Evolutionary conservation across 2,113 vertebrate genomes (phyloP).

Genomic region (Microtus montanus): DNA sequence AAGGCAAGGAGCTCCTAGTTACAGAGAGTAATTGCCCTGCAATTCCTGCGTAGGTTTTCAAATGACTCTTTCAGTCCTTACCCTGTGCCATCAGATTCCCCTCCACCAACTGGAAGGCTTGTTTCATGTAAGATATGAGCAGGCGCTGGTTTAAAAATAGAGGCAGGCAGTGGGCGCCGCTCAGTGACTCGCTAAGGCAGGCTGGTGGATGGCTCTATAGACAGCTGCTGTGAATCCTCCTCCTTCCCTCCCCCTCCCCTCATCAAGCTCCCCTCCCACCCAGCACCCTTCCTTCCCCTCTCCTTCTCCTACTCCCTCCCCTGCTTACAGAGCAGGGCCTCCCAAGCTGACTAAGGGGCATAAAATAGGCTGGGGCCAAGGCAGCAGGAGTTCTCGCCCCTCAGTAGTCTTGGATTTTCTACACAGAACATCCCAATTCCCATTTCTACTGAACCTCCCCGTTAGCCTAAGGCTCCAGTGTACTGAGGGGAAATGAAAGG

Average conservation of each 20-base stretch:
- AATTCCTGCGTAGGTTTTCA: conserved; percentile 47
- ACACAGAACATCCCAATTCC: not conserved
- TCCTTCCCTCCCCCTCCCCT: no score
- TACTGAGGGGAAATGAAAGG: not conserved
- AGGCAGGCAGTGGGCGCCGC: conserved; percentile 74
- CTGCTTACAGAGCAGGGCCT: not conserved
- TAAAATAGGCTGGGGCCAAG: not conserved
- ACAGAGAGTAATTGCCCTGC: not conserved
- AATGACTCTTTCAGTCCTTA: not conserved
- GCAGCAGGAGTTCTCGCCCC: not conserved
- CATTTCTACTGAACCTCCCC: not conserved
- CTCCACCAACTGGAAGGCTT: conserved; percentile 73
- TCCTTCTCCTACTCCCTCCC: fast-evolving
- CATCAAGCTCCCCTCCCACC: fast-evolving
- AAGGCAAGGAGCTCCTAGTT: not conserved
- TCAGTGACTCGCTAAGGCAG: conserved; percentile 78
- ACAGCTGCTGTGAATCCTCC: conserved; percentile 50
- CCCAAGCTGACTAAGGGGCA: not conserved
- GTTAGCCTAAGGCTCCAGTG: not conserved
- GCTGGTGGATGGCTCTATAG: conserved; percentile 60
- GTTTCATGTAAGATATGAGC: conserved; percentile 80
- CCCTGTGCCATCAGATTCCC: conserved; percentile 46
- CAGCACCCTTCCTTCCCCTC: fast-evolving
- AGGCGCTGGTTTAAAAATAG: conserved; percentile 85
- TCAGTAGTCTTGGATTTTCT: not conserved